Percentiles rank a stretch among this genome's conserved stretches.
These are phyloP conservation scores for Cosmorhoe ocellata DNA, from an alignment of 2,888 invertebrate species.

Conservation along the genomic window DNA sequence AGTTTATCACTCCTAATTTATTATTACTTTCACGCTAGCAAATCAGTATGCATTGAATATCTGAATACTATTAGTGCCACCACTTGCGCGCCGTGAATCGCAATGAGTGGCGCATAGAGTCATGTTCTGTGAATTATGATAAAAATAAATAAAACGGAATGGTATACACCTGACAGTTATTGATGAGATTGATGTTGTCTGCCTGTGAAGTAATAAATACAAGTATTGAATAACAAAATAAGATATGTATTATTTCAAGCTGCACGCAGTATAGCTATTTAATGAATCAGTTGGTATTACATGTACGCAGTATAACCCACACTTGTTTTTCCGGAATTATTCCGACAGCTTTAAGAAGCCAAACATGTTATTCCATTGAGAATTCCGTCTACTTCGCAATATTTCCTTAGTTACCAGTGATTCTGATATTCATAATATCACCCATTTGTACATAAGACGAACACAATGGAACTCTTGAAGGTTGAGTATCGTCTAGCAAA, in stretches of 20 bases:
- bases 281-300: too few species aligned
- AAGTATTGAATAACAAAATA: neutral
- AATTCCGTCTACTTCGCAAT: neutral
- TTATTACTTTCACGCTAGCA: slow-evolving; percentile 27
- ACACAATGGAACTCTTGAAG: neutral
- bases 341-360: neutral
- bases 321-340: neutral
- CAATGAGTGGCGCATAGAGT: slow-evolving; percentile 30
- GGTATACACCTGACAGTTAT: slow-evolving; percentile 13
- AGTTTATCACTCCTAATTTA: slow-evolving; percentile 8
- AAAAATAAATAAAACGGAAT: slow-evolving; percentile 14
- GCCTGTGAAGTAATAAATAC: slow-evolving; percentile 1
- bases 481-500: neutral
- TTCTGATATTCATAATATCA: neutral
- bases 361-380: neutral
- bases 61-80: slow-evolving; percentile 33
- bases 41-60: slow-evolving; percentile 38
- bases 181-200: slow-evolving; percentile 8
- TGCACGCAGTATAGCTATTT: too few species aligned
- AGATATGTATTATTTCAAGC: too few species aligned
- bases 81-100: slow-evolving; percentile 28
- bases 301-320: neutral
- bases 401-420: neutral
- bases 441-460: neutral
- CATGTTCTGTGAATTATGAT: slow-evolving; percentile 24